Evolutionary conservation across 1,140 invertebrate genomes (phyloP).

Genomic region (Mya arenaria): DNA sequence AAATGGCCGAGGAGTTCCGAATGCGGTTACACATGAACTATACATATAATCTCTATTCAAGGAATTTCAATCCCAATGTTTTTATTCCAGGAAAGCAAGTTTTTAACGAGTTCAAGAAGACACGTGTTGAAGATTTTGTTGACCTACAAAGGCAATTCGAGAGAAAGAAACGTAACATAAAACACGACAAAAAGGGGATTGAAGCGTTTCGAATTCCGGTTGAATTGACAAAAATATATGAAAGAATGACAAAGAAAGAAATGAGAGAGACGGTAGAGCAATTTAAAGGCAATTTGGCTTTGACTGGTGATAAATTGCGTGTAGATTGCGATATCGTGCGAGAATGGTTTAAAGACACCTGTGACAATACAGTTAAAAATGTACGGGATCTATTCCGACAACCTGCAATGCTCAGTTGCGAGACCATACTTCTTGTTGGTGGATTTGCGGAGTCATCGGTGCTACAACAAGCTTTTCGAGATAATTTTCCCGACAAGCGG

Average conservation of each 20-base stretch:
- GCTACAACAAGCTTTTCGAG: neutral
- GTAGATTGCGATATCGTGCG: neutral
- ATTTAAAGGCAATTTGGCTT: neutral
- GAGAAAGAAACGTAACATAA: conserved; percentile 28
- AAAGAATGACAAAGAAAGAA: neutral
- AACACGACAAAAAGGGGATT: neutral
- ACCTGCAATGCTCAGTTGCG: neutral
- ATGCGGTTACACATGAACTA: too few relatives aligned
- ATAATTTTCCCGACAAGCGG: neutral
- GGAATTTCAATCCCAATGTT: too few relatives aligned
- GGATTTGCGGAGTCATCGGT: conserved; percentile 19
- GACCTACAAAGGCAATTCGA: conserved; percentile 35
- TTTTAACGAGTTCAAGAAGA: conserved; percentile 3
- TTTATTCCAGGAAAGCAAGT: conserved; percentile 1
- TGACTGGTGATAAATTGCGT: neutral
- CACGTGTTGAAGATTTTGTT: neutral
- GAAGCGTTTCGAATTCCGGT: neutral
- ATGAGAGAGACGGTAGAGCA: neutral
- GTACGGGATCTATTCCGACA: neutral
- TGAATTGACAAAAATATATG: neutral
- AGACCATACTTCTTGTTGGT: conserved; percentile 3
- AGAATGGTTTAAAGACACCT: conserved; percentile 20
- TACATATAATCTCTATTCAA: too few relatives aligned
- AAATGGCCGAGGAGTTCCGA: too few relatives aligned
- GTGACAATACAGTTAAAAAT: conserved; percentile 1